Base-by-base conservation (phyloP, 64 coral and sea anemone species). In the Catalaphyllia jardinei region DNA sequence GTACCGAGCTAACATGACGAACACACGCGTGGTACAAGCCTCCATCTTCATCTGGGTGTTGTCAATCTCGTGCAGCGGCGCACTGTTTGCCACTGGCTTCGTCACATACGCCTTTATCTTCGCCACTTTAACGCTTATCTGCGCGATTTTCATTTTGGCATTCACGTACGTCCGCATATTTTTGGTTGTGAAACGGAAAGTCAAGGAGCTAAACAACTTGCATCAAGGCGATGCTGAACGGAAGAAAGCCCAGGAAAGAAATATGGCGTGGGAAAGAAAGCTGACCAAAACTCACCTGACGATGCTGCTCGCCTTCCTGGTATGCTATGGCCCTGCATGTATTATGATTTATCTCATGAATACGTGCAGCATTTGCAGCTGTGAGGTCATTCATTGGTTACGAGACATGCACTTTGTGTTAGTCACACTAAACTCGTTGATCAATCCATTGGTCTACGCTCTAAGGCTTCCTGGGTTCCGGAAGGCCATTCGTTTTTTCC, bases 341-440 rank as follows among this genome's bases (percentile, higher is more conserved):
- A 74, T 99, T 29, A 92, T 99, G 83, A 95, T 99, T 50, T 99
- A 95, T 64, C 73, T 95, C 19, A 99, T 99, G 97, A 99, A 90
- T 88, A 39, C 91, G 50, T 99, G 97, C 83, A 86, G 29, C 18
- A 71, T 79, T 1, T 99, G 97, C 74, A 93, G 87, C 85, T 99
- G 97, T 84, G 65, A 95, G 4, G 71, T 90, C 62, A 88, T 95
- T 86, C 97, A 99, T 74, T 99, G 97, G 97, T 67, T 99, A 38
- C 63, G 96, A 62, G 94, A 99, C 49, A 80, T 95, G 77, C 96
- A 99, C 35, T 99, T 95, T 62, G 80, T 99, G 35, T 80, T 98
- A 22, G 75, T 98, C 25, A 95, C 88, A 2, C 78, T 95, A 29
- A 98, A 95, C 33, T 93, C 90, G 10, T 74, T 95, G 49, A 29